phyloP scores from a whole-genome alignment of 2,888 invertebrate genomes.

The Lydus trimaculatus region DNA sequence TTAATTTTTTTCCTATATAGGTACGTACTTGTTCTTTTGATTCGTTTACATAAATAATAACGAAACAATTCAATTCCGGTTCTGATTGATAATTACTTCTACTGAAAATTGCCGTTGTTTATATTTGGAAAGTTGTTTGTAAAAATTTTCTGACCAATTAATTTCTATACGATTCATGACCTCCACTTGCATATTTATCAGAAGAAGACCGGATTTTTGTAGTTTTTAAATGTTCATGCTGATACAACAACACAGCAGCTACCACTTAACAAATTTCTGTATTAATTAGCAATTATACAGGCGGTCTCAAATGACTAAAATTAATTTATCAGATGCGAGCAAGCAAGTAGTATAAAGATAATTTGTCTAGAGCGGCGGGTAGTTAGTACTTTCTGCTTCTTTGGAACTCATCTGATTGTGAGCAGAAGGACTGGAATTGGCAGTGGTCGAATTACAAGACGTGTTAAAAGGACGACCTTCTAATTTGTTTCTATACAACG shows the following conservation, averaged over 20 bases:
- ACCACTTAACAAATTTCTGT: not conserved
- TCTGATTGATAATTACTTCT: not conserved
- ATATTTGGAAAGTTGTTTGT: not conserved
- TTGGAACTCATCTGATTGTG: too few species aligned
- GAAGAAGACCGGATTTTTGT: not conserved
- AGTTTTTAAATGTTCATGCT: not conserved
- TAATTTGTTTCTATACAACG: too few species aligned
- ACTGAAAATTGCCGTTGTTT: not conserved
- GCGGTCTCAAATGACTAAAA: not conserved
- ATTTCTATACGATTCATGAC: not conserved
- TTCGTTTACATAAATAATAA: not conserved
- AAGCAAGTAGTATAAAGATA: too few species aligned
- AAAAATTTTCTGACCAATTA: not conserved
- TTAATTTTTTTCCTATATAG: not conserved
- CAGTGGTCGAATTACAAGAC: too few species aligned
- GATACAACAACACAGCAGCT: not conserved
- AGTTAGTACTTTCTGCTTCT: too few species aligned
- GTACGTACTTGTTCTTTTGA: not conserved
- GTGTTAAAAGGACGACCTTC: too few species aligned
- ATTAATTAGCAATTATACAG: not conserved
- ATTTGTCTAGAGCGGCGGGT: too few species aligned
- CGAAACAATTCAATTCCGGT: not conserved
- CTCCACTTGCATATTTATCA: conserved; percentile 2
- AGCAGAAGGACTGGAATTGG: too few species aligned
- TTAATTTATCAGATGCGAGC: too few species aligned